These are phyloP conservation scores for Xiphophorus birchmanni DNA, from an alignment of 2,797 vertebrate species.

Conservation along the genomic window DNA sequence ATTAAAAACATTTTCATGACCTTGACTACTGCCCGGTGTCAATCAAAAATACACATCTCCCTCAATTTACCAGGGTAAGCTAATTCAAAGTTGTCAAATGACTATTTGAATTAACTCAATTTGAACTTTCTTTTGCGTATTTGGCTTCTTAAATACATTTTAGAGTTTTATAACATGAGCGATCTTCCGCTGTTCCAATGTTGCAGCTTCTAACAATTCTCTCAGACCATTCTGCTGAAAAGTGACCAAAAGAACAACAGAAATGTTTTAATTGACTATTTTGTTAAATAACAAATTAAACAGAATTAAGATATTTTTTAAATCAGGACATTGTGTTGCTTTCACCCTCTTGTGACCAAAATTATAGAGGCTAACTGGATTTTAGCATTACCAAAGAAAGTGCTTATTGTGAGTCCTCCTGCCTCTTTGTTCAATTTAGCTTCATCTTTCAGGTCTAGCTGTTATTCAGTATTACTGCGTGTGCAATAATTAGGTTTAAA, in stretches of 20 bases:
- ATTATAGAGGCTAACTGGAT: background rate
- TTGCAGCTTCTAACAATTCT: background rate
- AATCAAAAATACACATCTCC: background rate
- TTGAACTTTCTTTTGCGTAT: background rate
- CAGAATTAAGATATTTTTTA: background rate
- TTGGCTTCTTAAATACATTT: background rate
- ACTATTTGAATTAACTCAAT: background rate
- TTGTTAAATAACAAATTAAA: background rate
- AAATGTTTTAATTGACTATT: background rate
- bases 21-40: background rate
- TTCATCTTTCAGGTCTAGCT: background rate
- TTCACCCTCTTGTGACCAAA: background rate
- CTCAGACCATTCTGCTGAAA: background rate
- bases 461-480: background rate
- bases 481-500: background rate
- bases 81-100: background rate
- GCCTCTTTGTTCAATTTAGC: background rate
- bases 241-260: background rate
- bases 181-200: background rate
- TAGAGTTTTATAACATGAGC: background rate
- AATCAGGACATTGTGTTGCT: background rate
- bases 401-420: background rate
- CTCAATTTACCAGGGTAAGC: background rate
- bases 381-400: background rate
- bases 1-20: no score